Evolutionary conservation across 2,888 invertebrate species (phyloP).

Genomic region (Spicauda simplicius): DNA sequence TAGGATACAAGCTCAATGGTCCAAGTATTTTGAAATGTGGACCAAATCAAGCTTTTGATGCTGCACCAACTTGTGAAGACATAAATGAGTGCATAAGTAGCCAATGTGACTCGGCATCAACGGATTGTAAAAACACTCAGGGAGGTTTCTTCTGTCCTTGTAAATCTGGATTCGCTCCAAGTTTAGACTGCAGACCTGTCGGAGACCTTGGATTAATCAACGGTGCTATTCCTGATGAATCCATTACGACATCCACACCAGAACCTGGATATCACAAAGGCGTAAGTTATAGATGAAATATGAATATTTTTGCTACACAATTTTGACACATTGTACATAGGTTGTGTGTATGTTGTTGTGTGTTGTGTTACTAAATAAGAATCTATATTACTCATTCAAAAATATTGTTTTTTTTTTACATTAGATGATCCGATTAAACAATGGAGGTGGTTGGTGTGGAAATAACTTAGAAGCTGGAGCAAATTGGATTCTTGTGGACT

Average conservation of each 20-base stretch:
- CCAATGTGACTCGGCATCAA: constrained; percentile 95
- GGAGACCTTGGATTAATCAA: constrained; percentile 95
- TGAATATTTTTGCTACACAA: too few relatives aligned
- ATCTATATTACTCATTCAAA: too few relatives aligned
- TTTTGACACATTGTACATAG: too few relatives aligned
- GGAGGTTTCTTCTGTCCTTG: constrained; percentile 96
- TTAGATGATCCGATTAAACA: constrained; percentile 93
- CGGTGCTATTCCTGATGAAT: constrained; percentile 95
- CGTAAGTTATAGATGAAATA: constrained; percentile 77
- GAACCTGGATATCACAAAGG: constrained; percentile 93
- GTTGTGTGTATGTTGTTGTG: too few relatives aligned
- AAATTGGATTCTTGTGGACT: constrained; percentile 95
- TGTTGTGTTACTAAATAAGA: too few relatives aligned
- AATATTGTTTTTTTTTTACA: constrained; percentile 42
- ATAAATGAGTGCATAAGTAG: constrained; percentile 95
- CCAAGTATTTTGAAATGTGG: constrained; percentile 94
- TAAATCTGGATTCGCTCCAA: constrained; percentile 91
- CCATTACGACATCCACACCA: constrained; percentile 92
- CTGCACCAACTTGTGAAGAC: constrained; percentile 95
- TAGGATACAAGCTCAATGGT: constrained; percentile 93
- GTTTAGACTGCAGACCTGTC: constrained; percentile 95
- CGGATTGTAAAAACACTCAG: constrained; percentile 94
- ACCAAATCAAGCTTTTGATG: constrained; percentile 92
- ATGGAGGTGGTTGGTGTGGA: constrained; percentile 95
- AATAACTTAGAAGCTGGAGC: constrained; percentile 93